Evolutionary conservation across 2,888 invertebrate genomes (phyloP).

Genomic region (Harmothoe impar): DNA sequence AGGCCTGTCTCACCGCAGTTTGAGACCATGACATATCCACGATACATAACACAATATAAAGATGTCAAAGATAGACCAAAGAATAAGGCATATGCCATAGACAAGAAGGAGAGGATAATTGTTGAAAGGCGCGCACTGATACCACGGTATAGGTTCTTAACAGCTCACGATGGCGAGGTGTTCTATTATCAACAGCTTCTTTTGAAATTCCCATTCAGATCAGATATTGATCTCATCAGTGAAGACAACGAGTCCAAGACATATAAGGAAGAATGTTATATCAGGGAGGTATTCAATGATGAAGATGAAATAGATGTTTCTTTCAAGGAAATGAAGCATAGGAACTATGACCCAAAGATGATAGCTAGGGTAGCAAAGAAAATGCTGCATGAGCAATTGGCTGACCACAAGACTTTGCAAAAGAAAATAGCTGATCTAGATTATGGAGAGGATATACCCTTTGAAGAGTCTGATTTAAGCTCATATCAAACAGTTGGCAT

Average conservation of each 20-base stretch:
- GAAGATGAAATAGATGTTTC: conserved; percentile 38
- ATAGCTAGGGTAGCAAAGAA: conserved; percentile 31
- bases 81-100: not conserved
- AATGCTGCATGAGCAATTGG: conserved; percentile 30
- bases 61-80: not conserved
- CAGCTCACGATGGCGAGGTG: not conserved
- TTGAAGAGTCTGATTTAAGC: not conserved
- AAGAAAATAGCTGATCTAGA: conserved; percentile 13
- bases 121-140: not conserved
- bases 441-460: conserved; percentile 42
- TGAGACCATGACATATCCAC: not conserved
- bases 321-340: conserved; percentile 41
- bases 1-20: conserved; percentile 11
- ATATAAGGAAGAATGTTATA: conserved; percentile 45
- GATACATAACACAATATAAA: not conserved
- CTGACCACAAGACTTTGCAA: not conserved
- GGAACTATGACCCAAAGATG: conserved; percentile 12
- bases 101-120: not conserved
- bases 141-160: conserved; percentile 22
- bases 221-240: not conserved
- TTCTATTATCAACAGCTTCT: conserved; percentile 26
- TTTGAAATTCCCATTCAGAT: too few relatives aligned
- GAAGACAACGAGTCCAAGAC: not conserved
- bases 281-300: not conserved
- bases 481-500: not conserved